Percentiles rank a stretch among this genome's conserved stretches.
phyloP scores from a whole-genome alignment of 2,113 vertebrate genomes.

The Halichoerus grypus region DNA sequence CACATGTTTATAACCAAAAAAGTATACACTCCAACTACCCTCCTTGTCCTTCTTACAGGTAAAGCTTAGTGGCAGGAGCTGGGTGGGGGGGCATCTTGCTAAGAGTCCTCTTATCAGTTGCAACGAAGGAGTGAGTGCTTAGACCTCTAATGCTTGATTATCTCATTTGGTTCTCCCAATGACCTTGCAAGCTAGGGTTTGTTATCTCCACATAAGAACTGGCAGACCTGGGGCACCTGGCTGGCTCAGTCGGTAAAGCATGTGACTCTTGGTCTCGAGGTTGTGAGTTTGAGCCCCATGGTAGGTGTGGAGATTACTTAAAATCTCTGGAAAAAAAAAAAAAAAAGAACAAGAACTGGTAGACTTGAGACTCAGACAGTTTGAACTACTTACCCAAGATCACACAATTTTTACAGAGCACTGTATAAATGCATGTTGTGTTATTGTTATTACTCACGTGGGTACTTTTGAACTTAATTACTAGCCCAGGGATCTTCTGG shows the following conservation, averaged over 20 bases:
- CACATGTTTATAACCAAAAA: neutral
- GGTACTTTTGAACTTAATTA: neutral
- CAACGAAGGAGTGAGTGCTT: neutral
- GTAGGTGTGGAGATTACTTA: neutral
- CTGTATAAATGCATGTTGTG: neutral
- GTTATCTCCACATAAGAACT: neutral
- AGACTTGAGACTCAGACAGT: neutral
- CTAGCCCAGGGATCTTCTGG: neutral
- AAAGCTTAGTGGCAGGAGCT: neutral
- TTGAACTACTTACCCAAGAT: neutral
- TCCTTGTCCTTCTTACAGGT: neutral
- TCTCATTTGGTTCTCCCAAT: neutral
- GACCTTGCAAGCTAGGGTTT: neutral
- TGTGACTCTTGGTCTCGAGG: neutral
- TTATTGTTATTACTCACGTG: neutral
- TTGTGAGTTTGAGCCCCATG: neutral
- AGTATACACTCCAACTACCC: neutral
- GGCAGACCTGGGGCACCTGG: neutral
- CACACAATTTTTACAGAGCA: neutral
- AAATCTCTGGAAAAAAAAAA: neutral
- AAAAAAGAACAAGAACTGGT: neutral
- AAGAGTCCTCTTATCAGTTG: neutral
- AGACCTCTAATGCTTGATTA: neutral
- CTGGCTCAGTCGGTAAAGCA: neutral
- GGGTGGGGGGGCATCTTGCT: neutral